A percentile compares a stretch with the other conserved stretches of the same genome.
Conservation (phyloP, 1,140 invertebrate genomes). For the Macrobrachium rosenbergii region DNA sequence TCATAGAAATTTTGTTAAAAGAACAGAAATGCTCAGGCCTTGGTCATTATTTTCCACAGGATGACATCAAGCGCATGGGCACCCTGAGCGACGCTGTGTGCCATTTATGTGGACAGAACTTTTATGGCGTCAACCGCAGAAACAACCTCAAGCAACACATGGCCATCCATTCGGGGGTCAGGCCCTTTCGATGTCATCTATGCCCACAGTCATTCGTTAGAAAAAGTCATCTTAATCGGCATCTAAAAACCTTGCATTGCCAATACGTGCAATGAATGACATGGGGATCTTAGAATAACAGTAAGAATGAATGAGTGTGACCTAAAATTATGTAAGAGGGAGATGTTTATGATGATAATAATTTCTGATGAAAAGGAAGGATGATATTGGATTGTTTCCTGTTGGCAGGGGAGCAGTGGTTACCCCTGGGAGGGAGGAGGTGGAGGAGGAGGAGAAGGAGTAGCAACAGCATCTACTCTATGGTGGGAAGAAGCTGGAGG, state of each 20-base stretch:
- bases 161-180: constrained; percentile 71
- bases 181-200: constrained; percentile 69
- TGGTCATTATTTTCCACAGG: constrained; percentile 39
- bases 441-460: background rate
- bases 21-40: background rate
- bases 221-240: constrained; percentile 67
- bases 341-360: background rate
- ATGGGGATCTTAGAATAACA: too few relatives aligned
- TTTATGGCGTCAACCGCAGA: constrained; percentile 62
- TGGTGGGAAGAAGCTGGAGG: constrained; percentile 43
- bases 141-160: constrained; percentile 72
- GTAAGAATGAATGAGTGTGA: background rate
- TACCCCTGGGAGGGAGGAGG: constrained; percentile 47
- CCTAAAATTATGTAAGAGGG: background rate
- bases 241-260: constrained; percentile 57
- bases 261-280: constrained; percentile 4
- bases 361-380: constrained; percentile 9
- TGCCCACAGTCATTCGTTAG: constrained; percentile 66
- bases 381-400: constrained; percentile 59
- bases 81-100: constrained; percentile 52
- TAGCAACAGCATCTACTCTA: constrained; percentile 21
- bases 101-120: constrained; percentile 62
- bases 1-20: too few relatives aligned
- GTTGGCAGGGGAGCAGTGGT: constrained; percentile 51
- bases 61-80: constrained; percentile 33